Base-by-base conservation (phyloP, 2,797 vertebrate species). In the Pangasius djambal region DNA sequence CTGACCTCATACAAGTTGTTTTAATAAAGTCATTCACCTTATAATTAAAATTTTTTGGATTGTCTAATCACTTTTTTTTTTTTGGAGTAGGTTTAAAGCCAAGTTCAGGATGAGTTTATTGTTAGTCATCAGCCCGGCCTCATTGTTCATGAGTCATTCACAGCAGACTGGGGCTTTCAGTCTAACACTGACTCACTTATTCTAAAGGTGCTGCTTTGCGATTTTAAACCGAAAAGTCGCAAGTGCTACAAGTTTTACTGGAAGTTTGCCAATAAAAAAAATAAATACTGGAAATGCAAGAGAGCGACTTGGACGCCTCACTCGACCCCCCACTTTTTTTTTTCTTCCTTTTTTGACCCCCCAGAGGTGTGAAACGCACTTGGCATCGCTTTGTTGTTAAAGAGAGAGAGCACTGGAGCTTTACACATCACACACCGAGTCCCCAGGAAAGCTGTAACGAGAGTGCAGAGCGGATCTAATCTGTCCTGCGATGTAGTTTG, bases 381-480 rank as follows among this genome's bases (percentile, higher is more conserved):
- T 93, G 92, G 91, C 95, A 90, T 89, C 67, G 95, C 95, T 95
- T 96, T 96, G 96, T 96, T 96, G 93, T 96, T 95, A 92, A 92
- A 83, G 59, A 44, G 10, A 44, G 10, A 2, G 59, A 65, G 37
- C 82, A 2, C 3, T 67, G 82, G 50, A 20, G 61, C 61, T 44
- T 65, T 65, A 83, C 59, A 83, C 25, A 5, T 81, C 50, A 22
- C 52, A 57, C 16, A 3, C 48, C 16, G 44, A 50, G 28, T 81
- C 52, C n/a, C 4, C 16, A 31, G 52, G 77, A 81, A 81, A 57
- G n/a, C 77, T 59, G 52, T 34, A 13, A 22, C 31, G 13, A 57
- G 15, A n/a, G 37, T 16, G 34, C 52, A 59, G 22, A 78, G 28
- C 25, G 2, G 25, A 78, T 52, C 15, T 52, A 7, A 59, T 12